These are phyloP conservation scores for Diadema setosum DNA, from an alignment of 35 echinoderm and acorn worm species.

Conservation along the genomic window DNA sequence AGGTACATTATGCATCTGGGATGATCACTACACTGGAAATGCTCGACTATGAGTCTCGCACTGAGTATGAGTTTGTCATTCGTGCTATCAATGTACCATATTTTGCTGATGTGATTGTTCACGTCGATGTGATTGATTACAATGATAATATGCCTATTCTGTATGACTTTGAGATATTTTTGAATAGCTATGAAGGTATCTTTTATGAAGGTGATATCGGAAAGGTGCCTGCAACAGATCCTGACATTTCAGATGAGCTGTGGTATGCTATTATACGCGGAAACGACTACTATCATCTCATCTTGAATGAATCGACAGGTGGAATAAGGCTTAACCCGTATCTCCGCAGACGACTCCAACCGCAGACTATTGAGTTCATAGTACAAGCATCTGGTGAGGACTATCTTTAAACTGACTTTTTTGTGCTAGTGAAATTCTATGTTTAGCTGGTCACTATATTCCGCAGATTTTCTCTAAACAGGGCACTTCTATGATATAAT, in stretches of 20 bases:
- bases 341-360: no score
- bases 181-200: conserved; percentile 80
- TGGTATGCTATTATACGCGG: conserved; percentile 58
- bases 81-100: conserved; percentile 67
- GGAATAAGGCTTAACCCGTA: conserved; percentile 70
- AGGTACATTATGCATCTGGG: conserved; percentile 52
- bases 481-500: no score
- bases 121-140: conserved; percentile 56
- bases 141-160: conserved; percentile 83
- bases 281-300: conserved; percentile 59
- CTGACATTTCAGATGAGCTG: conserved; percentile 66
- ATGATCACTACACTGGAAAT: conserved; percentile 54
- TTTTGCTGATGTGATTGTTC: conserved; percentile 51
- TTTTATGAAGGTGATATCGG: conserved; percentile 78
- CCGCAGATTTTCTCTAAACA: no score
- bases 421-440: no score
- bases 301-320: conserved; percentile 63
- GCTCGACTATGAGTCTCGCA: conserved; percentile 72
- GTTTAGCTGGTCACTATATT: no score
- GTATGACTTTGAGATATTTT: conserved; percentile 81
- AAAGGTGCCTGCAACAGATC: conserved; percentile 73
- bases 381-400: no score
- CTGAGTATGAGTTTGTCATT: conserved; percentile 38
- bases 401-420: no score
- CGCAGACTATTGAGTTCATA: no score